Evolutionary conservation across 2,888 invertebrate species (phyloP), one percentile per base, ranked within the genome.

Genomic region (Sycophila texana): DNA sequence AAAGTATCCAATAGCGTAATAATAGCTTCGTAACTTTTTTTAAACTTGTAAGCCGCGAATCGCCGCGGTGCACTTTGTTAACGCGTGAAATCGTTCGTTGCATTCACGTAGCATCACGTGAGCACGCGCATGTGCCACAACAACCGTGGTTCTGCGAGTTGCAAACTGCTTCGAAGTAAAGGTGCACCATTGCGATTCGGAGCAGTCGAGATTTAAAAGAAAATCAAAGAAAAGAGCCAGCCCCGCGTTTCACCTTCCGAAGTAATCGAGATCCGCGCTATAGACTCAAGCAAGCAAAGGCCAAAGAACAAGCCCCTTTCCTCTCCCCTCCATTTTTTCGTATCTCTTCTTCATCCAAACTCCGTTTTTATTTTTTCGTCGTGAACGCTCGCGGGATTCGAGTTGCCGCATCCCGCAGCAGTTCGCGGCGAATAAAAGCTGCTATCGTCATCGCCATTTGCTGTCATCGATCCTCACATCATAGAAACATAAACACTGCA

Each of bases 271-370:
- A 74, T 70, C 55, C 39, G 4, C 18, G 20, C 26, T 18, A 39
- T 13, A 16, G 51, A 67, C 18, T 39, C 47, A 66, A n/a, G 30
- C 39, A 70, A 68, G 30, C 70, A 74, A 72, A 80, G 79, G 72
- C 79, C 79, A 76, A 75, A 73, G 75, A 80, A 76, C 72, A 67
- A 39, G 67, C 72, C 72, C 79, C 30, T n/a, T n/a, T n/a, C 20
- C 16, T 26, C 26, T 39, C n/a, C 4, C 49, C 13, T 18, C n/a
- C 14, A 20, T 18, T 18, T 30, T 14, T 51, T 39, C 39, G 10
- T 10, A 60, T n/a, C 18, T 66, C 47, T 74, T 16, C 60, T 39
- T 53, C 22, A 26, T 74, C n/a, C 10, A 39, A 22, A 26, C 22
- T 57, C 14, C 66, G 47, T 30, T 18, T 22, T 58, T n/a, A n/a